Percentiles rank a stretch among this genome's conserved stretches.
These are phyloP conservation scores for Melanotaenia trifasciata DNA, from an alignment of 2,797 vertebrate species.

Conservation along the genomic window DNA sequence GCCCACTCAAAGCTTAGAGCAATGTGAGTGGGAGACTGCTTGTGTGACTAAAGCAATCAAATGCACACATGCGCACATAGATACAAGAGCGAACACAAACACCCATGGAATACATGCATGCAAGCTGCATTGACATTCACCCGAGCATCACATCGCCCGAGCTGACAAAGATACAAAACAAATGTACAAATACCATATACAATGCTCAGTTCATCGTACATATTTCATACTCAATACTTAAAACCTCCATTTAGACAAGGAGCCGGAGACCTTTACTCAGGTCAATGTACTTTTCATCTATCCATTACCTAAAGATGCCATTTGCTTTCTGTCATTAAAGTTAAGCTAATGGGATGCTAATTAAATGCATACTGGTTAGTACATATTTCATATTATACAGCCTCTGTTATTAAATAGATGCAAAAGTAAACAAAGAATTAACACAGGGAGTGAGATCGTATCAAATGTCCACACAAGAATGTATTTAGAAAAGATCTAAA, in stretches of 20 bases:
- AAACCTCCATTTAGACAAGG: slow-evolving; percentile 57
- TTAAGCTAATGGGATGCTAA: neutral
- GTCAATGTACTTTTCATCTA: slow-evolving; percentile 37
- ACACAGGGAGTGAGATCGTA: neutral
- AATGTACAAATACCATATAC: slow-evolving; percentile 47
- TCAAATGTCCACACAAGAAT: neutral
- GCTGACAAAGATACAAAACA: slow-evolving; percentile 47
- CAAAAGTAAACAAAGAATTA: slow-evolving; percentile 7
- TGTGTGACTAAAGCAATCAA: slow-evolving; percentile 82
- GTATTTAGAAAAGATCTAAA: too few species aligned
- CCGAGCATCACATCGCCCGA: slow-evolving; percentile 27
- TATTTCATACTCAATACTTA: slow-evolving; percentile 69
- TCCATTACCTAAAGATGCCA: slow-evolving; percentile 37
- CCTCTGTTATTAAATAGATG: slow-evolving; percentile 11
- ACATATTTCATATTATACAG: slow-evolving; percentile 18
- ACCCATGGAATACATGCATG: slow-evolving; percentile 53
- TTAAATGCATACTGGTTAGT: slow-evolving; percentile 2
- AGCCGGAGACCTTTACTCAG: slow-evolving; percentile 24
- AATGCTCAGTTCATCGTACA: slow-evolving; percentile 54
- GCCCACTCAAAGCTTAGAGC: slow-evolving; percentile 84
- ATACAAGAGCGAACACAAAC: slow-evolving; percentile 31
- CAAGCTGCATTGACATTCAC: slow-evolving; percentile 50
- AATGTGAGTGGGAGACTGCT: slow-evolving; percentile 80
- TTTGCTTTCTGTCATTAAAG: slow-evolving; percentile 14
- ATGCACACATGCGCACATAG: slow-evolving; percentile 58